Percentiles rank a stretch among this genome's conserved stretches.
These are phyloP conservation scores for Mechanitis mazaeus DNA, from an alignment of 2,888 invertebrate species.

Conservation along the genomic window DNA sequence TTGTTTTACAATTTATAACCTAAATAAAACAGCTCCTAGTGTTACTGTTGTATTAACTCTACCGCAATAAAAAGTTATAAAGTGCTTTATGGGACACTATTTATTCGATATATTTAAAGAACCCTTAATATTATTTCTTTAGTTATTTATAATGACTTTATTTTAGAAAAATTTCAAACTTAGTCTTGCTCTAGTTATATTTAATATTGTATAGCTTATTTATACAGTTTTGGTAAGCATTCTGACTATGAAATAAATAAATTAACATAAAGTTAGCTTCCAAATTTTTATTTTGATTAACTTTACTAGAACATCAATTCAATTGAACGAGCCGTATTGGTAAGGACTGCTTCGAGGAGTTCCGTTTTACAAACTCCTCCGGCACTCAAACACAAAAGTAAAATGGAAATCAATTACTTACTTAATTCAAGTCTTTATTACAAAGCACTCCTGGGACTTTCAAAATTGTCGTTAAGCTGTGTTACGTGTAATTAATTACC, in stretches of 20 bases:
- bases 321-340: slow-evolving; percentile 23
- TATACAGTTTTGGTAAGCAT: too few species aligned
- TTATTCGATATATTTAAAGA: too few species aligned
- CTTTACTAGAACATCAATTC: slow-evolving; percentile 24
- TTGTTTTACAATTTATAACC: slow-evolving; percentile 13
- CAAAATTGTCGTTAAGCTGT: slow-evolving; percentile 49
- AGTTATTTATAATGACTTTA: too few species aligned
- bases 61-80: neutral
- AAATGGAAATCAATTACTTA: slow-evolving; percentile 42
- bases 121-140: too few species aligned
- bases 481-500: slow-evolving; percentile 64
- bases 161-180: too few species aligned
- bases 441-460: slow-evolving; percentile 43
- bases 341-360: slow-evolving; percentile 16
- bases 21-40: slow-evolving; percentile 16
- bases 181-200: too few species aligned
- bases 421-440: slow-evolving; percentile 44
- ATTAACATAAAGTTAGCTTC: slow-evolving; percentile 17
- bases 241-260: too few species aligned
- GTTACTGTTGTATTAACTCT: neutral
- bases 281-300: slow-evolving; percentile 28
- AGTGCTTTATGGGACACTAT: too few species aligned
- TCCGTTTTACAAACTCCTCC: slow-evolving; percentile 25
- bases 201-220: too few species aligned
- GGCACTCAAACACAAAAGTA: slow-evolving; percentile 34